Evolutionary conservation across 2,113 vertebrate genomes (phyloP), one percentile per base, ranked within the genome.

Genomic region (Sterrhoptilus dennistouni): DNA sequence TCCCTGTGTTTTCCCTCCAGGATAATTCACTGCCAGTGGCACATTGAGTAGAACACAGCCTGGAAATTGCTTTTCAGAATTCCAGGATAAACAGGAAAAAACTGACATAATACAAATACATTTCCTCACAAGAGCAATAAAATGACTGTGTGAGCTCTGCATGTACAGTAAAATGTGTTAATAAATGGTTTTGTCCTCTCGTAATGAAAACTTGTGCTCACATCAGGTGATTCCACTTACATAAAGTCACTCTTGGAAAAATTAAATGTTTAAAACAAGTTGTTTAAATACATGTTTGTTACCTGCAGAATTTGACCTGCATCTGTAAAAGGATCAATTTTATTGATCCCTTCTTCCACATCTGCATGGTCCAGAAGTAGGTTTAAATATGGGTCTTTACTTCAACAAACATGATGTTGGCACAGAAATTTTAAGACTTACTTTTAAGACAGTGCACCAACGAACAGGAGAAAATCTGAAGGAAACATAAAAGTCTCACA

Each of bases 111-210:
- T 0, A 82, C 52, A 61, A 83, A 25, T 3, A 24, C 5, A 27
- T 47, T 80, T 77, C 27, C 47, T 44, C 78, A 21, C 20, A 56
- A 25, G 7, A 45, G 31, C 52, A 44, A 35, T 22, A 22, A 57
- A 57, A 59, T 0, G 4, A 11, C 50, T 8, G 1, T 1, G 23
- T 36, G 50, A 61, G 42, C 29, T 45, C 69, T 63, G 66, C 53
- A 36, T 2, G 8, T 4, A 5, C 8, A 53, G 29, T 2, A 16
- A 20, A 5, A 14, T 18, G 4, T 15, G 9, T 14, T 29, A 22
- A 33, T 36, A 65, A 52, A 15, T 27, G 15, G n/a, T 12, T 12
- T 15, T 83, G 36, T 53, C 25, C 23, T 71, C 47, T 9, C 14
- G 4, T 5, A 45, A 31, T 66, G 35, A 17, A 59, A 90, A 36